Evolutionary conservation across 2,797 vertebrate genomes (phyloP), one percentile per base, ranked within the genome.

Genomic region (Sparidentex hasta): DNA sequence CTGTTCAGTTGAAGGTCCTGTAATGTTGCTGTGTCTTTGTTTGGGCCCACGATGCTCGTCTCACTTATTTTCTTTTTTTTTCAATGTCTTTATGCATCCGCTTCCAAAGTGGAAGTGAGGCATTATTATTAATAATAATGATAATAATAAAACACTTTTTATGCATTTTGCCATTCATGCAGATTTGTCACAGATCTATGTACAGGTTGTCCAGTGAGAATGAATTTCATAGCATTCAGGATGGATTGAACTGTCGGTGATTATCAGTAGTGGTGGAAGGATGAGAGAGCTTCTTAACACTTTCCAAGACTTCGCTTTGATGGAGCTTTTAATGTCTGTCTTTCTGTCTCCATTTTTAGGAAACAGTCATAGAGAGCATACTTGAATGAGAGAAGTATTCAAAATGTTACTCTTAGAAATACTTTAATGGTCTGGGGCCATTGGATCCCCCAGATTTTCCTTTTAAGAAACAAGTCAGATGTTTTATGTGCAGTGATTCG

Each of bases 131-230:
- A 81, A 91, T 75, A 74, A 86, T 71, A 50, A 61, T 58, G 67
- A 85, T 62, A 65, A 66, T 44, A 68, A 46, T 38, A 92, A 90
- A 95, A 95, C 89, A 85, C 88, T 96, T 96, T 96, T 95, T 96
- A 96, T 95, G 95, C 94, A 93, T 89, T 93, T 93, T 88, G 16
- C 23, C 25, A 68, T 72, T 79, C 43, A 67, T 48, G 43, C 71
- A 48, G 11, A 48, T 66, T 50, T 63, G n/a, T 72, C 20, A 25
- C 46, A 65, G 20, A 29, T 73, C 56, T 38, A 11, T 38, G 17
- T 64, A 17, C 13, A 59, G 18, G 20, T 47, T 41, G 2, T 63
- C 3, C 25, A 11, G 14, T 47, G 41, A 3, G 5, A 25, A 20
- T 33, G 25, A 4, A 16, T 65, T 18, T 62, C 3, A 18, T 59